phyloP scores from a whole-genome alignment of 2,888 invertebrate genomes.

The Endotricha flammealis region DNA sequence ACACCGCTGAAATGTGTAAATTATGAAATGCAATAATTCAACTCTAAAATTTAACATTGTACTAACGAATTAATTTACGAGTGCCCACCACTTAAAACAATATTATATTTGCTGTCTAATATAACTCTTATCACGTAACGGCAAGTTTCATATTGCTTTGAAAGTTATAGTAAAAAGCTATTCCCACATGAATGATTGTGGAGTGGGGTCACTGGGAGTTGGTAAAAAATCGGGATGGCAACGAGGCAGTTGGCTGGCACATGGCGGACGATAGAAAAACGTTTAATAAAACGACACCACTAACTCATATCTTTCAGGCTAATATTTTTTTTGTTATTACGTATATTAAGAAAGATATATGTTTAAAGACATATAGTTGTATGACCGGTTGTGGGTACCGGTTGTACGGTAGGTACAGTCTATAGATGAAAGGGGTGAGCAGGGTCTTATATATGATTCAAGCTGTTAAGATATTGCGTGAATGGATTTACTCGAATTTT shows the following conservation, averaged over 20 bases:
- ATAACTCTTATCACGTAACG: constrained; percentile 2
- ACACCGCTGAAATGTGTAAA: too few relatives aligned
- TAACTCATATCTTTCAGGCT: constrained; percentile 39
- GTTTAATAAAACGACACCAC: constrained; percentile 50
- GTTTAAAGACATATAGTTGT: too few relatives aligned
- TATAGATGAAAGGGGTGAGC: too few relatives aligned
- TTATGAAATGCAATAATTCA: too few relatives aligned
- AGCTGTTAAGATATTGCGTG: too few relatives aligned
- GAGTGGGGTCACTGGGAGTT: constrained; percentile 71
- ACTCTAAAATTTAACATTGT: constrained; percentile 8
- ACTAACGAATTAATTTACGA: constrained; percentile 5
- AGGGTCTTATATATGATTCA: too few relatives aligned
- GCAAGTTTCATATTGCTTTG: constrained; percentile 49
- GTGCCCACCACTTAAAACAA: constrained; percentile 3
- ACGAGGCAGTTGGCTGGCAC: constrained; percentile 69
- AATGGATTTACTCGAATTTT: too few relatives aligned
- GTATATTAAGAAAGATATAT: too few relatives aligned
- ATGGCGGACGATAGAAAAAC: constrained; percentile 50
- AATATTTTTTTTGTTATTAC: constrained; percentile 35
- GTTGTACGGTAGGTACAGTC: too few relatives aligned
- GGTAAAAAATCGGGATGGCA: constrained; percentile 59
- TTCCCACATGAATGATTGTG: constrained; percentile 73
- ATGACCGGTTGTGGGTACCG: too few relatives aligned
- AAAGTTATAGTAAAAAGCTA: constrained; percentile 47
- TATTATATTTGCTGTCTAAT: background rate